phyloP scores from a whole-genome alignment of 2,113 vertebrate species.

The Cyanoramphus novaezelandiae region DNA sequence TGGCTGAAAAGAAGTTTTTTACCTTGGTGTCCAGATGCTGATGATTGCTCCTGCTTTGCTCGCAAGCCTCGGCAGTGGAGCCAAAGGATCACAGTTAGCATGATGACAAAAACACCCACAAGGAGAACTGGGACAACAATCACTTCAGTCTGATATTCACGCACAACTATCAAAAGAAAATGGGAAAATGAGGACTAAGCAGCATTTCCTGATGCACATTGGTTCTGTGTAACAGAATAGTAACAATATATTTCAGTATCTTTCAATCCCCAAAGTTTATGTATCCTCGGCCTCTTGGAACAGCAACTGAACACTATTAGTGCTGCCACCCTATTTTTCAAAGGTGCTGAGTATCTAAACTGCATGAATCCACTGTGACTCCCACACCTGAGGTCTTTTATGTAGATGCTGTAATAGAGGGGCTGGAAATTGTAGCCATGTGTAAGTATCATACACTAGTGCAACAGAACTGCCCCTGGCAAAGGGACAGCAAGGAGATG shows the following conservation, averaged over 20 bases:
- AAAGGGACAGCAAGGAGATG: not conserved
- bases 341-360: not conserved
- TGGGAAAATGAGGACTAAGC: not conserved
- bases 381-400: not conserved
- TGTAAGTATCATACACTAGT: not conserved
- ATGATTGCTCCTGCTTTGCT: slow-evolving; percentile 20
- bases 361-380: not conserved
- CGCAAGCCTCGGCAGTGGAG: slow-evolving; percentile 71
- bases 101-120: slow-evolving; percentile 67
- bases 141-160: slow-evolving; percentile 70
- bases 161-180: slow-evolving; percentile 56
- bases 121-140: slow-evolving; percentile 74
- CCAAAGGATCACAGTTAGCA: slow-evolving; percentile 76
- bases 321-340: not conserved
- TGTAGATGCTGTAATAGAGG: not conserved
- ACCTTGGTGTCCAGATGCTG: not conserved
- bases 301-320: not conserved
- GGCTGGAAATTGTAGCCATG: not conserved
- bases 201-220: not conserved
- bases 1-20: not conserved
- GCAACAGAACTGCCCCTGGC: not conserved
- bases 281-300: not conserved
- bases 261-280: not conserved
- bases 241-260: not conserved
- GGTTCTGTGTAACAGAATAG: not conserved